Base-by-base conservation (phyloP, 2,113 vertebrate genomes). In the Leucosticte australis region DNA sequence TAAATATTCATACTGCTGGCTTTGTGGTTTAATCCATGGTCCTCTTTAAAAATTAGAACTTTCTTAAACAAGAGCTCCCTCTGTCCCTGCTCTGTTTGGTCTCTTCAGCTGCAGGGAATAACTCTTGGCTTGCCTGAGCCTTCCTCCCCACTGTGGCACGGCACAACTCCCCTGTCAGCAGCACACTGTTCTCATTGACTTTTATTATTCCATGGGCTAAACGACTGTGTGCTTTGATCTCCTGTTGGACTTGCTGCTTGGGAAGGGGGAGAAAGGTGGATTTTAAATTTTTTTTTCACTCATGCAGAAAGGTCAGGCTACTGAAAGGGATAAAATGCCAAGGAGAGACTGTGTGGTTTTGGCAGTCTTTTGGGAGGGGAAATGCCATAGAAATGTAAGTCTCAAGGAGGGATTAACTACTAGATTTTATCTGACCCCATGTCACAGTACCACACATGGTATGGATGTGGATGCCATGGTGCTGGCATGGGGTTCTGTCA, bases 181-280 rank as follows among this genome's bases (percentile, higher is more conserved):
- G 55, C 87, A 94, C 71, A 18, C 64, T 88, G 93, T 75, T 94
- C 87, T 74, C 56, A 33, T 30, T 81, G 90, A 73, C 71, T 90
- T 94, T 92, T 93, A 94, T 86, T 90, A 88, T 94, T 70, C 71
- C n/a, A 44, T 19, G 56, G 76, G 24, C 68, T 94, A 83, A 86
- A 90, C 75, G 65, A 71, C 76, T 31, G 8, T 19, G 55, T 3
- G 39, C 90, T 96, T 95, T 94, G 90, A 95, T 97, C 84, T 95
- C 9, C 55, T 78, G 55, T 56, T 0, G 2, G 82, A 73, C 75
- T 83, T 18, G 1, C n/a, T 90, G 50, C 64, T 80, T 42, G 26
- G 75, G 87, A 89, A 87, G 19, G 4, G 6, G 56, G 56, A 35
- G 11, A 81, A 87, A 87, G 26, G 50, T 46, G 87, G 74, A 30